Conservation (phyloP, 2,113 vertebrate species). For the Elaphurus davidianus region DNA sequence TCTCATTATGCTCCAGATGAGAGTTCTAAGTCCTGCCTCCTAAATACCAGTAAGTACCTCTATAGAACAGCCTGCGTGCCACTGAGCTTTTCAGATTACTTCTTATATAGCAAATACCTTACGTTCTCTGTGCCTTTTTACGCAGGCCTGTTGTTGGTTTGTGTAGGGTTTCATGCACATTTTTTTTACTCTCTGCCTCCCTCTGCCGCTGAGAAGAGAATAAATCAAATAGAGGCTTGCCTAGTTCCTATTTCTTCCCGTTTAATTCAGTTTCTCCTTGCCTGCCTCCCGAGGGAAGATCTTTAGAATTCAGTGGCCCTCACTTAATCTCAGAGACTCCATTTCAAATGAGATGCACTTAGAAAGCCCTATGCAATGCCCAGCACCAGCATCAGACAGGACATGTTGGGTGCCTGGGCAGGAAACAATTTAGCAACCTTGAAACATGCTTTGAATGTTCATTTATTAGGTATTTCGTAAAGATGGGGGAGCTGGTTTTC, state of each 20-base stretch:
- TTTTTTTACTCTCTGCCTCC: constrained; percentile 64
- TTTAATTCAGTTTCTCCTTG: not conserved
- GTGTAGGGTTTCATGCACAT: no score
- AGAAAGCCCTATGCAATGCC: not conserved
- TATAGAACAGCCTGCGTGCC: not conserved
- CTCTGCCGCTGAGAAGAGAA: constrained; percentile 61
- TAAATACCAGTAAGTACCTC: not conserved
- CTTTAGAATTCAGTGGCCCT: not conserved
- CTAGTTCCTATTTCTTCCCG: not conserved
- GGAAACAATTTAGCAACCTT: not conserved
- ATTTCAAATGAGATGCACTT: not conserved
- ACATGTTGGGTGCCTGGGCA: not conserved
- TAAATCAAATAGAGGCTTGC: not conserved
- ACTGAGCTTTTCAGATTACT: not conserved
- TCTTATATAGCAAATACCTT: not conserved
- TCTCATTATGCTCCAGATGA: not conserved
- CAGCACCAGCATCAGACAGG: not conserved
- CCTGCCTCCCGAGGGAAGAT: not conserved
- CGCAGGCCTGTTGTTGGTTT: not conserved
- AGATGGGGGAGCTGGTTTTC: not conserved
- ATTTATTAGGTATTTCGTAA: not conserved
- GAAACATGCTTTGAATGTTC: not conserved
- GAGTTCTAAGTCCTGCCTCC: not conserved
- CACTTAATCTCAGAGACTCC: not conserved
- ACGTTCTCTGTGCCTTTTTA: not conserved